Base-by-base conservation (phyloP, 2,797 vertebrate genomes). In the Salarias fasciatus region DNA sequence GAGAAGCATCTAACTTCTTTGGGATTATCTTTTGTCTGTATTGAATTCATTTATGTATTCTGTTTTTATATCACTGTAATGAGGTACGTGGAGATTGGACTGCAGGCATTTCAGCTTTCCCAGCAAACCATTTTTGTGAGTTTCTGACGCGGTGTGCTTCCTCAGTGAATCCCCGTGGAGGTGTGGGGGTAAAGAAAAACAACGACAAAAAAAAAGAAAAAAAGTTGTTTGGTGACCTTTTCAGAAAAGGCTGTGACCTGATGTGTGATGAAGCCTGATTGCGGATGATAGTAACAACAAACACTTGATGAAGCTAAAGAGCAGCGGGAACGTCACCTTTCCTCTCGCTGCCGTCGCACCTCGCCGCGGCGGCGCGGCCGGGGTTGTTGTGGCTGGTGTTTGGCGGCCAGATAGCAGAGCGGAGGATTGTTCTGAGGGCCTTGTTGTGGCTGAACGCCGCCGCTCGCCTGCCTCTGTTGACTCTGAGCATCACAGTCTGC, bases 261-360 rank as follows among this genome's bases (percentile, higher is more conserved):
- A 92, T 73, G 86, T 59, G 65, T 35, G 52, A 69, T 77, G 79
- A 84, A 68, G 60, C 57, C 64, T 79, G 79, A 80, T 79, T 69
- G 58, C 63, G 48, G 70, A 70, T 31, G 53, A 58, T 60, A 55
- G 49, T 4, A 74, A 62, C 69, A 85, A 74, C 82, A 84, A 81
- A 82, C 69, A 72, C 55, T 52, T 53, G 76, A 64, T 28, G 10
- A 2, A 53, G 62, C 56, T 69, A 56, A 67, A 74, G 80, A 80
- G 74, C 67, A 66, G 70, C 75, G 3, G 45, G 65, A 49, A 47
- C 37, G 30, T 71, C 65, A 35, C 47, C 67, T 44, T 62, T 1
- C 38, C 58, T 44, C 50, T 47, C 11, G 47, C 5, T 6, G 33
- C 58, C 43, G 64, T 75, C 58, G 36, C 70, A 57, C 81, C 55